Evolutionary conservation across 2,113 vertebrate genomes (phyloP), one percentile per base, ranked within the genome.

Genomic region (Entomyzon cyanotis): DNA sequence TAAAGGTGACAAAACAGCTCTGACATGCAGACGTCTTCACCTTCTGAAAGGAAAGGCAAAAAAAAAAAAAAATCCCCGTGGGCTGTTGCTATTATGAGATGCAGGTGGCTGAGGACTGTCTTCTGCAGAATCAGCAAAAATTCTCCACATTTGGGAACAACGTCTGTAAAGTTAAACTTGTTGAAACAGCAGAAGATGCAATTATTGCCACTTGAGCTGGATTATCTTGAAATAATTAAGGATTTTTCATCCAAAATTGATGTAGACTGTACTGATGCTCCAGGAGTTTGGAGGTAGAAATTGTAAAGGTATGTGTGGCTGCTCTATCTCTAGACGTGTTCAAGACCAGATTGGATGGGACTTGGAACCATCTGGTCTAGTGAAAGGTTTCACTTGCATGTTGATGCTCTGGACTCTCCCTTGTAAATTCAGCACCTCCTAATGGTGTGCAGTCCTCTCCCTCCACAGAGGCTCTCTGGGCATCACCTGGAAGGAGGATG

Each of bases 1-100:
- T 73, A 49, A 88, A 94, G 90, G 87, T 85, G 89, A 27, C 71
- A 68, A 76, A 85, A 23, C 75, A 83, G 77, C 89, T 65, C 81
- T 42, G 92, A 27, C n/a, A 15, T 0, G 18, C 37, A 69, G 59
- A 58, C 0, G 0, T 28, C 64, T 84, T 86, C 75, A 58, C 47
- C 92, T 91, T 39, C 73, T 33, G 56, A 64, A 84, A 90, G 50
- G 20, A 46, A 69, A 91, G n/a, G 35, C 16, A 82, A 53, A 80
- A 74, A 79, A 37, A 37, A 37, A 37, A 8, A 5, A 56, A 24
- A 60, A 39, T 62, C 42, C 16, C 37, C 3, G 35, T 46, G 63
- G 81, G 75, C 41, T 93, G 89, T 37, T 87, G 76, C 89, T 92
- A 1, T 85, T 60, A 21, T 9, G 58, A 63, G 84, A 35, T n/a